Percentiles rank a stretch among this genome's conserved stretches.
phyloP scores from a whole-genome alignment of 2,888 invertebrate species.

The Dolomedes plantarius region DNA sequence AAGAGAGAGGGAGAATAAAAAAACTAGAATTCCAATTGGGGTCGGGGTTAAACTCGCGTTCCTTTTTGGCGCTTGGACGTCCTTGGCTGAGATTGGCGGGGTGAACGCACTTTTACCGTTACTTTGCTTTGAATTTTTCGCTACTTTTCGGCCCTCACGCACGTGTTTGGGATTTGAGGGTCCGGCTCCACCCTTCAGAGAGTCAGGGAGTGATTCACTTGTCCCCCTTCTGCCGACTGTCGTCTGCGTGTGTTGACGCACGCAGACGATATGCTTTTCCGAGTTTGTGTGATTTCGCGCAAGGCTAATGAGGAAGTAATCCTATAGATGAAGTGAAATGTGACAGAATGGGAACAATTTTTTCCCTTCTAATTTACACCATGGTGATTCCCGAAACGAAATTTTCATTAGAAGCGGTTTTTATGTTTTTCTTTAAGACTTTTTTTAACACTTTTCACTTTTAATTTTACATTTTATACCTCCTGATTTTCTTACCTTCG shows the following conservation, averaged over 20 bases:
- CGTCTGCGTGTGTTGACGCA: neutral
- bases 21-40: conserved; percentile 25
- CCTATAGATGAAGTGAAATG: neutral
- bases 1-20: neutral
- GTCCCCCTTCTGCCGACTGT: neutral
- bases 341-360: neutral
- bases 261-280: neutral
- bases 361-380: no score
- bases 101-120: conserved; percentile 43
- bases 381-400: no score
- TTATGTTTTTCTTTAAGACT: no score
- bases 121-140: neutral
- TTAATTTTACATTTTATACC: no score
- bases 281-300: neutral
- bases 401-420: no score
- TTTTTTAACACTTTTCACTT: no score
- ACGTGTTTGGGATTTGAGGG: conserved; percentile 25
- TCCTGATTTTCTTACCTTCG: no score
- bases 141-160: neutral
- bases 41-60: conserved; percentile 26
- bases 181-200: conserved; percentile 19
- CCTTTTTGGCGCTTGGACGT: neutral
- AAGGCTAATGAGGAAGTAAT: neutral
- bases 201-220: conserved; percentile 2
- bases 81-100: conserved; percentile 34